Evolutionary conservation across 2,888 invertebrate species (phyloP).

Genomic region (Epirrhoe tristata): DNA sequence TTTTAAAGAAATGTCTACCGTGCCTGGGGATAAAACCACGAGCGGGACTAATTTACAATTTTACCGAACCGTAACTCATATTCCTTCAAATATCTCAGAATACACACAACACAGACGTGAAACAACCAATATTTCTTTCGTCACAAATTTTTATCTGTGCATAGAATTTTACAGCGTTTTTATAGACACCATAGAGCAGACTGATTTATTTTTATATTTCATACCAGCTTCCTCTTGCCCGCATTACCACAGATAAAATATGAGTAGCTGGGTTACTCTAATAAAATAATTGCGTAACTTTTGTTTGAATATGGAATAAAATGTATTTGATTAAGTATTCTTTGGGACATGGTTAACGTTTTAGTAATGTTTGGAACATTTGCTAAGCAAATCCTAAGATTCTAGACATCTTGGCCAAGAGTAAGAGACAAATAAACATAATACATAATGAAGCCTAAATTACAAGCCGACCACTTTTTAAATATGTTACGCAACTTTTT

Average conservation of each 20-base stretch:
- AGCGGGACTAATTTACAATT: not conserved
- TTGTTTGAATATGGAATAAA: not conserved
- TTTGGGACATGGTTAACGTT: no score
- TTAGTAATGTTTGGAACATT: no score
- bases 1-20: no score
- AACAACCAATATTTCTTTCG: constrained; percentile 32
- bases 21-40: not conserved
- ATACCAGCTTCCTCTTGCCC: constrained; percentile 28
- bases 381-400: no score
- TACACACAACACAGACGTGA: constrained; percentile 18
- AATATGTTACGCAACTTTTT: no score
- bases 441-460: no score
- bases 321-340: no score
- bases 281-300: not conserved
- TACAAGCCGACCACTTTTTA: no score
- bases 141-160: constrained; percentile 35
- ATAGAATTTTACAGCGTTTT: constrained; percentile 37
- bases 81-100: constrained; percentile 7
- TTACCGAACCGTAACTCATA: not conserved
- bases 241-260: constrained; percentile 23
- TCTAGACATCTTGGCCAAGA: no score
- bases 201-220: constrained; percentile 36
- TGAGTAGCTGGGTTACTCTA: constrained; percentile 2
- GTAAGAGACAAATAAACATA: no score
- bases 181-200: constrained; percentile 36